Conservation (phyloP, 2,113 vertebrate genomes). For the Paedocypris sp. region DNA sequence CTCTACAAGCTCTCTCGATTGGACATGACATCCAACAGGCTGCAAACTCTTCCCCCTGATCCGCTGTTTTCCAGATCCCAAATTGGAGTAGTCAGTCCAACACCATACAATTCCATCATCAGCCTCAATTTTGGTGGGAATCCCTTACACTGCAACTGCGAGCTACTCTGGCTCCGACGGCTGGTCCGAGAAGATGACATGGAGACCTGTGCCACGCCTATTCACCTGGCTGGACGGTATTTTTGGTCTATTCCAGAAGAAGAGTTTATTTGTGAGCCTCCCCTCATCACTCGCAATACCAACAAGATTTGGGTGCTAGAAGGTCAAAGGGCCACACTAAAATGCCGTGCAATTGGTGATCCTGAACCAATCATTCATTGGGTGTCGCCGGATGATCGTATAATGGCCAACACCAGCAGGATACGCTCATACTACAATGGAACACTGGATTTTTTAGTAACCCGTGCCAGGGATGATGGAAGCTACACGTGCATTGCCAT, state of each 20-base stretch:
- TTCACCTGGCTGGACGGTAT: slow-evolving; percentile 72
- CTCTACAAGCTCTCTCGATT: slow-evolving; percentile 78
- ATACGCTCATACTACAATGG: slow-evolving; percentile 77
- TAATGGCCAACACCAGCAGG: slow-evolving; percentile 74
- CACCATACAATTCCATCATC: slow-evolving; percentile 67
- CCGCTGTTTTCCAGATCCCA: slow-evolving; percentile 74
- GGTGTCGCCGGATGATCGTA: slow-evolving; percentile 82
- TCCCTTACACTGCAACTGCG: slow-evolving; percentile 85
- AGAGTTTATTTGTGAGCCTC: slow-evolving; percentile 83
- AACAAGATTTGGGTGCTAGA: slow-evolving; percentile 82
- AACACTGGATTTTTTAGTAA: slow-evolving; percentile 78
- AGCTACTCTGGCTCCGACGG: slow-evolving; percentile 78
- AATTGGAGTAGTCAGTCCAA: slow-evolving; percentile 71
- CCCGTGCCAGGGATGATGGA: slow-evolving; percentile 71
- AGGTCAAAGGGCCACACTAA: slow-evolving; percentile 74
- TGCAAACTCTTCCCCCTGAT: slow-evolving; percentile 79
- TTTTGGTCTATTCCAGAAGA: slow-evolving; percentile 87
- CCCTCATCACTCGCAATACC: slow-evolving; percentile 82
- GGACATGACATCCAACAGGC: slow-evolving; percentile 85
- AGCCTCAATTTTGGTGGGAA: slow-evolving; percentile 82
- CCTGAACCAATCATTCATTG: slow-evolving; percentile 77
- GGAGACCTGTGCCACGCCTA: slow-evolving; percentile 80
- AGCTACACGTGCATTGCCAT: slow-evolving; percentile 83
- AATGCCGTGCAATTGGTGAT: slow-evolving; percentile 78
- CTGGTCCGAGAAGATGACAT: slow-evolving; percentile 74